Evolutionary conservation across 1,140 invertebrate genomes (phyloP).

Genomic region (Daktulosphaira vitifoliae): DNA sequence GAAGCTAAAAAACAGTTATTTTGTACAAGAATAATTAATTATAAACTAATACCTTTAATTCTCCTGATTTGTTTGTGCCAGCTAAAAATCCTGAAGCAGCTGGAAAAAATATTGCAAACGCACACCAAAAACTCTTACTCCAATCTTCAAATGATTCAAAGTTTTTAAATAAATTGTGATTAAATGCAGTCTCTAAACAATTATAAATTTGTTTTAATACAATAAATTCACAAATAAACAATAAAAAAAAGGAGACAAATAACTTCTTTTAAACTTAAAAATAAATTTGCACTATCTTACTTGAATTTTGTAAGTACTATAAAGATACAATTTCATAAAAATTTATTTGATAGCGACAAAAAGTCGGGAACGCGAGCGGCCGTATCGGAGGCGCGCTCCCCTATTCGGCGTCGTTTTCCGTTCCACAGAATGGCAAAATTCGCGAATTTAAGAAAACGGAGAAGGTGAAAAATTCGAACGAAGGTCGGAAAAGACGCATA

Average conservation of each 20-base stretch:
- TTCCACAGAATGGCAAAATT: too few relatives aligned
- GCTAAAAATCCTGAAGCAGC: slow-evolving; percentile 94
- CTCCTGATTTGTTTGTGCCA: slow-evolving; percentile 93
- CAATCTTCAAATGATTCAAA: slow-evolving; percentile 64
- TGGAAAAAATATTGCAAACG: slow-evolving; percentile 93
- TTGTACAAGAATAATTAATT: neutral
- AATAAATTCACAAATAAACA: neutral
- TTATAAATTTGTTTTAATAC: slow-evolving; percentile 38
- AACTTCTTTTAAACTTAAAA: slow-evolving; percentile 34
- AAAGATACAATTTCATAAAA: too few relatives aligned
- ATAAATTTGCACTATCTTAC: slow-evolving; percentile 67
- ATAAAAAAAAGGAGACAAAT: neutral
- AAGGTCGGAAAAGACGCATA: too few relatives aligned
- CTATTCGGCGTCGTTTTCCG: too few relatives aligned
- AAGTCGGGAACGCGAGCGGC: too few relatives aligned
- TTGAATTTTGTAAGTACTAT: slow-evolving; percentile 70
- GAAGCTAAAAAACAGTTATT: too few relatives aligned
- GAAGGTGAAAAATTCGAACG: too few relatives aligned
- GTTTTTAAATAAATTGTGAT: slow-evolving; percentile 63
- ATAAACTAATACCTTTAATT: slow-evolving; percentile 62
- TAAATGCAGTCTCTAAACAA: slow-evolving; percentile 62
- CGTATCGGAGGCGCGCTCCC: too few relatives aligned
- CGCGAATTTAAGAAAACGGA: too few relatives aligned
- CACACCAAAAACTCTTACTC: slow-evolving; percentile 75
- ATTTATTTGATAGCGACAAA: too few relatives aligned